Percentiles rank a stretch among this genome's conserved stretches.
phyloP scores from a whole-genome alignment of 2,888 invertebrate genomes.

The Oeneis ivallda region DNA sequence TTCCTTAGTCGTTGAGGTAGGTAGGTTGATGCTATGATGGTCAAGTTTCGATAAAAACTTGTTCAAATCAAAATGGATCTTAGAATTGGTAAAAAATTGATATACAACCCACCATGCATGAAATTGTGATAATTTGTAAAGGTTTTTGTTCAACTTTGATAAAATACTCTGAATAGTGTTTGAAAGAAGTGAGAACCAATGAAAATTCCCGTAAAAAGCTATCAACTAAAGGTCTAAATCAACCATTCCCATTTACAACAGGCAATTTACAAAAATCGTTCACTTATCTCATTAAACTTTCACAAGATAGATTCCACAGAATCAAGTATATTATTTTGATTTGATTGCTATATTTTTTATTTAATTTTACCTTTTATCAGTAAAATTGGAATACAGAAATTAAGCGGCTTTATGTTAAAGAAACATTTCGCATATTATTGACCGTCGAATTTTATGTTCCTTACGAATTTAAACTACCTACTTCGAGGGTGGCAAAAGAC shows the following conservation, averaged over 20 bases:
- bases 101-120: no score
- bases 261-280: constrained; percentile 23
- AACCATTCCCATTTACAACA: constrained; percentile 21
- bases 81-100: no score
- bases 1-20: no score
- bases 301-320: constrained; percentile 5
- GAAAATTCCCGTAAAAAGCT: constrained; percentile 23
- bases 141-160: no score
- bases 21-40: no score
- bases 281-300: not conserved
- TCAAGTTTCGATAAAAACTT: no score
- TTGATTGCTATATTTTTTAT: not conserved
- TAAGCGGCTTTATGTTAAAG: not conserved
- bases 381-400: not conserved
- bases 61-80: no score
- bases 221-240: constrained; percentile 8
- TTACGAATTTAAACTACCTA: no score
- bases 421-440: no score
- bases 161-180: not conserved
- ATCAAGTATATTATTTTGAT: not conserved
- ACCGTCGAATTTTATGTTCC: no score
- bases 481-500: no score
- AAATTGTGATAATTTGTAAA: no score
- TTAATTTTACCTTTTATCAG: not conserved
- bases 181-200: not conserved